Evolutionary conservation across 2,797 vertebrate genomes (phyloP).

Genomic region (Prionace glauca): DNA sequence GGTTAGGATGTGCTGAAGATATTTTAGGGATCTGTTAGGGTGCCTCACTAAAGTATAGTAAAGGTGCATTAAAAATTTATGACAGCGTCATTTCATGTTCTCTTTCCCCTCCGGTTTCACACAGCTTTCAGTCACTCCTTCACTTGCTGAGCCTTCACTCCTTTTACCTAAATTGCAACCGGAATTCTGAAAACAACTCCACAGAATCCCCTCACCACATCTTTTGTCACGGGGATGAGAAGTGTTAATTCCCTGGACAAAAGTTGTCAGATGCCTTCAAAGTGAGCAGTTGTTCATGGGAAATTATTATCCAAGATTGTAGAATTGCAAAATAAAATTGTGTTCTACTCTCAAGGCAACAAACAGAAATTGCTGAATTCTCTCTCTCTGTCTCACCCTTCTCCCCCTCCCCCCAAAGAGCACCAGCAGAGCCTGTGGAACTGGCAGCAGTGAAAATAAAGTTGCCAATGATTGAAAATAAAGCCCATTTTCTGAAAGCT

Average conservation of each 20-base stretch:
- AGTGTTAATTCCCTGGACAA: not conserved
- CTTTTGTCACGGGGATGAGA: not conserved
- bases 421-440: too few relatives aligned
- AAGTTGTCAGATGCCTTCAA: not conserved
- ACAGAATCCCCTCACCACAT: not conserved
- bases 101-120: not conserved
- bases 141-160: not conserved
- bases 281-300: not conserved
- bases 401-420: not conserved
- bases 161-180: not conserved
- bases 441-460: not conserved
- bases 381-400: not conserved
- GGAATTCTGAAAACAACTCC: not conserved
- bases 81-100: not conserved
- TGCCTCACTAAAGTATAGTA: not conserved
- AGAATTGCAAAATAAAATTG: not conserved
- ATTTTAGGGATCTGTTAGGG: not conserved
- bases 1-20: not conserved
- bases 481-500: not conserved
- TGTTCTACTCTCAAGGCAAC: not conserved
- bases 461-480: not conserved
- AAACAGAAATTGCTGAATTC: not conserved
- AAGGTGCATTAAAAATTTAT: not conserved
- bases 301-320: not conserved
- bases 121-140: not conserved